phyloP scores from a whole-genome alignment of 1,140 invertebrate genomes.

The Carposina sasakii region DNA sequence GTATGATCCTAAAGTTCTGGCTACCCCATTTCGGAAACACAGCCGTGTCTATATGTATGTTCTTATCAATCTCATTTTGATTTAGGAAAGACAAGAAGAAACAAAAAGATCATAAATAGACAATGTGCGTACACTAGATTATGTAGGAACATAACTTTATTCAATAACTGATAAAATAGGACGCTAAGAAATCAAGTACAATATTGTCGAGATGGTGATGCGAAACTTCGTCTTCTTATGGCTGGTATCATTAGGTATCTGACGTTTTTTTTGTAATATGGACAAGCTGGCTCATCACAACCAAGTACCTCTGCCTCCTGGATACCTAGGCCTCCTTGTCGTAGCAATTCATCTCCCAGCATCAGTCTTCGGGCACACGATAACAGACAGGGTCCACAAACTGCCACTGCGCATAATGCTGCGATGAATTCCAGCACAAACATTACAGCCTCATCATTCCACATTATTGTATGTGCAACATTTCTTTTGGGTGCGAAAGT shows the following conservation, averaged over 20 bases:
- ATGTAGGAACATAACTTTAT: too few relatives aligned
- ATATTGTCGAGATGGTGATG: conserved; percentile 36
- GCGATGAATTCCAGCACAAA: conserved; percentile 52
- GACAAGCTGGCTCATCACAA: conserved; percentile 59
- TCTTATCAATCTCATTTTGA: too few relatives aligned
- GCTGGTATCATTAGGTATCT: conserved; percentile 54
- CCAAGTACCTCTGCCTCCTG: conserved; percentile 54
- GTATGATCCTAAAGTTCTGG: too few relatives aligned
- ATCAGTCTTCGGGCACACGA: conserved; percentile 48
- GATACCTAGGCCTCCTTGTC: conserved; percentile 28
- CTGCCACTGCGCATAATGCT: conserved; percentile 51
- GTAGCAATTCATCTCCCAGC: conserved; percentile 48
- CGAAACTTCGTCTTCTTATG: conserved; percentile 33
- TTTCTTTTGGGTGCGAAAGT: too few relatives aligned
- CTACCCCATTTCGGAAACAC: too few relatives aligned
- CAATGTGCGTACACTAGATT: too few relatives aligned
- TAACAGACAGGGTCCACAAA: conserved; percentile 55
- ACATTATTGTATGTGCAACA: conserved; percentile 27
- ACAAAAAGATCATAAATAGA: too few relatives aligned
- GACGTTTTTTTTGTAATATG: conserved; percentile 62
- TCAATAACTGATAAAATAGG: too few relatives aligned
- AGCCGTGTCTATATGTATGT: too few relatives aligned
- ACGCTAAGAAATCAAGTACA: too few relatives aligned
- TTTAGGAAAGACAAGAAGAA: too few relatives aligned
- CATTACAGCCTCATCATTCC: conserved; percentile 32